A percentile compares a stretch with the other conserved stretches of the same genome.
Conservation (phyloP, 2,888 invertebrate genomes). For the Nephrotoma flavescens region DNA sequence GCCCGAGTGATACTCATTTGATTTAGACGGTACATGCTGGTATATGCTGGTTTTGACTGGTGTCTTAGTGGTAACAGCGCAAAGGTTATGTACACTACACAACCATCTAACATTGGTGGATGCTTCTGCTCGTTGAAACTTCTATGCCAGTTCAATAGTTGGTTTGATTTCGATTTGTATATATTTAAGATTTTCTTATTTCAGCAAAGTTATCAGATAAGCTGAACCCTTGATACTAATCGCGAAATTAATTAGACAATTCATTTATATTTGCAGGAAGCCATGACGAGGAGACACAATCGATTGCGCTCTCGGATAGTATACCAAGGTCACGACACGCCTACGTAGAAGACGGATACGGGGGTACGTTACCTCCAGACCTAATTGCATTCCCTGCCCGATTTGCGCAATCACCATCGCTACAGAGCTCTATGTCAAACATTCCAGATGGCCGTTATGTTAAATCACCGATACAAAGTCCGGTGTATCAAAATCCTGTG, state of each 20-base stretch:
- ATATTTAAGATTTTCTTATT: neutral
- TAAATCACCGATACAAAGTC: slow-evolving; percentile 41
- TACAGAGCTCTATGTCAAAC: slow-evolving; percentile 69
- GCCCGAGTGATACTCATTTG: too few species aligned
- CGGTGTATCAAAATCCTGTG: slow-evolving; percentile 42
- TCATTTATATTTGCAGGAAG: slow-evolving; percentile 32
- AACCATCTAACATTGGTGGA: too few species aligned
- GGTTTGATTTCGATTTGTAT: too few species aligned
- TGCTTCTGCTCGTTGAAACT: too few species aligned
- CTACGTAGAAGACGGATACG: slow-evolving; percentile 33
- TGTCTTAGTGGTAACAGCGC: too few species aligned
- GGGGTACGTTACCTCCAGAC: slow-evolving; percentile 63
- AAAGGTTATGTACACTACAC: too few species aligned
- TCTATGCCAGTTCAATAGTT: too few species aligned
- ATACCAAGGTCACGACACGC: slow-evolving; percentile 36
- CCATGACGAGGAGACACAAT: slow-evolving; percentile 55
- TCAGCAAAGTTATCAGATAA: neutral
- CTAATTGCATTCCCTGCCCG: slow-evolving; percentile 62
- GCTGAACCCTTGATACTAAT: neutral
- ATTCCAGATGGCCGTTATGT: slow-evolving; percentile 39
- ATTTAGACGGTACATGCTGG: too few species aligned
- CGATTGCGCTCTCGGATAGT: slow-evolving; percentile 47
- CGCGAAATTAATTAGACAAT: neutral
- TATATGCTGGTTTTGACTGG: too few species aligned
- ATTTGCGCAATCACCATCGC: slow-evolving; percentile 56